Conservation (phyloP, 2,797 vertebrate species). For the Perdix hodgsoniae region DNA sequence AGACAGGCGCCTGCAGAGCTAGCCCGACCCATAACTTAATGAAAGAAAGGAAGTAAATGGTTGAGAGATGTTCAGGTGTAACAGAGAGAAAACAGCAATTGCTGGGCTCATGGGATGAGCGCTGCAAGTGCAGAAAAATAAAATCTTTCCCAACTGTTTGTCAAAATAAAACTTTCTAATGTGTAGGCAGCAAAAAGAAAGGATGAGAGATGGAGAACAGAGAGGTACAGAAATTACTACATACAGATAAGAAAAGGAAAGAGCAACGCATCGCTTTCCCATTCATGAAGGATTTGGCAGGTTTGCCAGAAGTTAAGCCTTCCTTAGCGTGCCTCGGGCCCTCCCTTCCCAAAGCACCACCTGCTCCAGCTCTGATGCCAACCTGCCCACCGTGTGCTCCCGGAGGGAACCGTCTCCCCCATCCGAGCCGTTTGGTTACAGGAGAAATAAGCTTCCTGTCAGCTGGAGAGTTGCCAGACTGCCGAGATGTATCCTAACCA, state of each 20-base stretch:
- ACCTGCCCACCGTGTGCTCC: background rate
- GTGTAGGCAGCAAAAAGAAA: background rate
- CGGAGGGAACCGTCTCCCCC: background rate
- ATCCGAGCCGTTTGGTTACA: conserved; percentile 60
- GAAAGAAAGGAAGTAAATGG: background rate
- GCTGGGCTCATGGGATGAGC: background rate
- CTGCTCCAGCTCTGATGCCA: background rate
- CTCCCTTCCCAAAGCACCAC: background rate
- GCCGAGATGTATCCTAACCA: conserved; percentile 52
- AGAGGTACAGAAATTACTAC: background rate
- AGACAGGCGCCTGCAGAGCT: background rate
- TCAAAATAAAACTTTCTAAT: background rate
- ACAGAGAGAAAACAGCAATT: background rate
- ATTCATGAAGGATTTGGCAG: background rate
- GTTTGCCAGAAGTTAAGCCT: background rate
- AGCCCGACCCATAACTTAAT: background rate
- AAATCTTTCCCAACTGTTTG: background rate
- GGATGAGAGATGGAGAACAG: background rate
- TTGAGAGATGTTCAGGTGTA: background rate
- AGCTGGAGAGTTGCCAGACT: conserved; percentile 50
- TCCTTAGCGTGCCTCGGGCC: background rate
- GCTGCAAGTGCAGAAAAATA: background rate
- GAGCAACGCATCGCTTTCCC: background rate
- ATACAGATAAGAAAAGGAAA: background rate
- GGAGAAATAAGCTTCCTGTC: conserved; percentile 50